Evolutionary conservation across 2,888 invertebrate species (phyloP).

Genomic region (Eupithecia dodoneata): DNA sequence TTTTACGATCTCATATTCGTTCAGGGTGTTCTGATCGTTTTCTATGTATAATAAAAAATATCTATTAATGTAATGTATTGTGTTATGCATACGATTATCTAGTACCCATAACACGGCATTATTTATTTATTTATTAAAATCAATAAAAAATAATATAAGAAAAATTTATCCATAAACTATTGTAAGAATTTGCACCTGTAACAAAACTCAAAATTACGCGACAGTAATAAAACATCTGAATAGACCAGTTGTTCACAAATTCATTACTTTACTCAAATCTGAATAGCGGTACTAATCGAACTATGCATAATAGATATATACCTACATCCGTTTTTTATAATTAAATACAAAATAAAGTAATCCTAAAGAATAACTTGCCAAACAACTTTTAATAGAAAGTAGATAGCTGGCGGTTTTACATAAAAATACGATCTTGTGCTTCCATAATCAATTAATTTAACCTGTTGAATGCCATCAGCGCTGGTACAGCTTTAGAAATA

Average conservation of each 20-base stretch:
- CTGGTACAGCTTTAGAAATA: not conserved
- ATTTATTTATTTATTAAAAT: no score
- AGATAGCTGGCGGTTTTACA: conserved; percentile 24
- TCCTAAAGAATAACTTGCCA: not conserved
- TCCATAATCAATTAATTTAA: conserved; percentile 24
- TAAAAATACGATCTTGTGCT: conserved; percentile 26
- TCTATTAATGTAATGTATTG: no score
- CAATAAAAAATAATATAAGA: no score
- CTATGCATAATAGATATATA: not conserved
- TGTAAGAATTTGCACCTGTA: no score
- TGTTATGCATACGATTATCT: no score
- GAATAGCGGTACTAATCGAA: not conserved
- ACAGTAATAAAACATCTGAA: not conserved
- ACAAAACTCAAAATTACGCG: no score
- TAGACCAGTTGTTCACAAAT: no score
- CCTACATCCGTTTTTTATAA: not conserved
- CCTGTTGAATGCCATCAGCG: conserved; percentile 2
- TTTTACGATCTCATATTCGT: no score
- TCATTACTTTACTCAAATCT: not conserved
- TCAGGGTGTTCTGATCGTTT: no score
- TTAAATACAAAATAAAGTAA: conserved; percentile 3
- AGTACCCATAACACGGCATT: no score
- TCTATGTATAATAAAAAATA: no score
- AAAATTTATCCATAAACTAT: no score
- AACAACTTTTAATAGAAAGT: conserved; percentile 26